Base-by-base conservation (phyloP, 64 coral and sea anemone genomes). In the Pocillopora damicornis region DNA sequence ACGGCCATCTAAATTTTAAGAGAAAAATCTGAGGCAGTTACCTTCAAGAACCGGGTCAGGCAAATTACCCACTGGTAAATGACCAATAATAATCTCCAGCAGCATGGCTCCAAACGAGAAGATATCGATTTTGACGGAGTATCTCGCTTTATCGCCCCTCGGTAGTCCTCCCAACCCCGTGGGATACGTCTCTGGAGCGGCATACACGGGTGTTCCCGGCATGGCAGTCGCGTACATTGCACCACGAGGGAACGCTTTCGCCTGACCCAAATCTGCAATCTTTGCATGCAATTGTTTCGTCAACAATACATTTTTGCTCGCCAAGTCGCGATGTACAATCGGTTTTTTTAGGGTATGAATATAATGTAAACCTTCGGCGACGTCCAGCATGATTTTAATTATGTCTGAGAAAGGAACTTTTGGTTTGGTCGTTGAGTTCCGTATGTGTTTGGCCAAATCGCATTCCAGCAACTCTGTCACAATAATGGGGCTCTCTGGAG, bases 31-130 rank as follows among this genome's bases (percentile, higher is more conserved):
- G 67, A n/a, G 11, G 56, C 2, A 66, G 15, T 22, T 90, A 90
- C 93, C 86, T 91, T 95, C 87, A 18, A 89, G 25, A 63, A 95
- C 63, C 16, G 90, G 94, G 35, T 83, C 80, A 0, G 81, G 90
- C 18, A 95, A 68, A 35, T 8, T 20, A 16, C 80, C 71, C 72
- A 72, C 81, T 13, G 94, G 94, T 37, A 96, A 72, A 76, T 91
- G 91, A 15, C 94, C 94, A 17, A 96, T 85, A 30, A 93, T 93
- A 13, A 89, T 78, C 68, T 96, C 94, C 30, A 96, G 37, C 60
- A 96, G 45, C 56, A 96, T 23, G 1, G 87, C 94, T 20, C 94
- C 94, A 57, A 90, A 96, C 45, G 94, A 96, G 76, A 96, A 96
- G 80, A 96, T 93, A 74, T 96, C 94, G 72, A 96, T 74, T 88